A percentile compares a stretch with the other conserved stretches of the same genome.
phyloP scores from a whole-genome alignment of 2,888 invertebrate species.

The Drosophila meridiana region DNA sequence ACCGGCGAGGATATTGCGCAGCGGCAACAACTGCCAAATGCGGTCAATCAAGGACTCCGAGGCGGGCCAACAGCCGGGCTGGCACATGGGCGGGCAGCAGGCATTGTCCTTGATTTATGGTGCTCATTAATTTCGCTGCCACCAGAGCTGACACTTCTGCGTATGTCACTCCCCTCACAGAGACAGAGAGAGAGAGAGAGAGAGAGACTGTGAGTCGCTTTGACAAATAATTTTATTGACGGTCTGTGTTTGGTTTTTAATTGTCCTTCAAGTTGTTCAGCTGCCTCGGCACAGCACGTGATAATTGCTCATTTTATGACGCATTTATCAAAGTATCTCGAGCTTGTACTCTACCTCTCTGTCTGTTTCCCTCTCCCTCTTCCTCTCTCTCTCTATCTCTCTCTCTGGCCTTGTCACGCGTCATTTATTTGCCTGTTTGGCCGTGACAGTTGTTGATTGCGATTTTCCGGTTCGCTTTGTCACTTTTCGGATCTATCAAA shows the following conservation, averaged over 20 bases:
- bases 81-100: slow-evolving; percentile 12
- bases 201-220: slow-evolving; percentile 63
- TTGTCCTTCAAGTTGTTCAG: slow-evolving; percentile 62
- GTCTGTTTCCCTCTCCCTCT: slow-evolving; percentile 7
- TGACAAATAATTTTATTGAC: slow-evolving; percentile 83
- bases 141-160: slow-evolving; percentile 73
- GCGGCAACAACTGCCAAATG: slow-evolving; percentile 52
- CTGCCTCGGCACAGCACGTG: slow-evolving; percentile 70
- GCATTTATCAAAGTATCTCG: slow-evolving; percentile 76
- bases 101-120: slow-evolving; percentile 78
- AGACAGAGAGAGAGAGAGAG: background rate
- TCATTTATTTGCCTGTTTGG: slow-evolving; percentile 74
- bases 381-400: slow-evolving; percentile 5
- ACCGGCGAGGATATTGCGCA: slow-evolving; percentile 24
- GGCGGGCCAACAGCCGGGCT: slow-evolving; percentile 11
- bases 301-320: slow-evolving; percentile 81
- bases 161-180: slow-evolving; percentile 35
- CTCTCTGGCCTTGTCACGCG: slow-evolving; percentile 55
- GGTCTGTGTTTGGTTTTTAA: slow-evolving; percentile 78
- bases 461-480: slow-evolving; percentile 38
- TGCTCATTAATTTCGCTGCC: slow-evolving; percentile 73
- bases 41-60: slow-evolving; percentile 80
- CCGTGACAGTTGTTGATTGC: slow-evolving; percentile 74
- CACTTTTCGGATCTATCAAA: slow-evolving; percentile 24
- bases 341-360: slow-evolving; percentile 18